Conservation (phyloP, 2,797 vertebrate genomes). For the Notamacropus eugenii region DNA sequence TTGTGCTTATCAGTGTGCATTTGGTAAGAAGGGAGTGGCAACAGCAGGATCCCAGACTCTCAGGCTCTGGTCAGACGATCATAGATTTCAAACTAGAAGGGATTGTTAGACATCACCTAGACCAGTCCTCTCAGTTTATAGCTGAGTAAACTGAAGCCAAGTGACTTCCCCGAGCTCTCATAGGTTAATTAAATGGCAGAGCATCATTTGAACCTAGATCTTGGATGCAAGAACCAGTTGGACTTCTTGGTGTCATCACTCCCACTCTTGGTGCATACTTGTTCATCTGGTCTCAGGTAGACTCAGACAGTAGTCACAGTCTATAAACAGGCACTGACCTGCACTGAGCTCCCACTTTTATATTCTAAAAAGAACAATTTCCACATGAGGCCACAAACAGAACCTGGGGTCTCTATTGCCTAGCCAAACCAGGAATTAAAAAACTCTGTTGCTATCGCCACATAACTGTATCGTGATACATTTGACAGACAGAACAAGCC, state of each 20-base stretch:
- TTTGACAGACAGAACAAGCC: background rate
- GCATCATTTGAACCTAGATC: background rate
- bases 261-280: background rate
- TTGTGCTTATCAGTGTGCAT: background rate
- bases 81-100: background rate
- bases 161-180: background rate
- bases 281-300: background rate
- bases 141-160: background rate
- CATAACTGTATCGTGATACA: background rate
- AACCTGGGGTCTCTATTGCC: background rate
- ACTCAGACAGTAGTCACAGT: background rate
- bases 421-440: background rate
- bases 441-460: background rate
- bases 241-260: background rate
- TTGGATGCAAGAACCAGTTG: background rate
- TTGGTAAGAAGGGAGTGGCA: background rate
- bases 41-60: background rate
- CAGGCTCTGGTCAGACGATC: background rate
- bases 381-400: background rate
- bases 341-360: background rate
- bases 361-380: background rate
- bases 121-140: background rate
- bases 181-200: background rate
- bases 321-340: background rate
- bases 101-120: background rate